These are phyloP conservation scores for Opisthocomus hoazin DNA, from an alignment of 2,113 vertebrate genomes.

Conservation along the genomic window DNA sequence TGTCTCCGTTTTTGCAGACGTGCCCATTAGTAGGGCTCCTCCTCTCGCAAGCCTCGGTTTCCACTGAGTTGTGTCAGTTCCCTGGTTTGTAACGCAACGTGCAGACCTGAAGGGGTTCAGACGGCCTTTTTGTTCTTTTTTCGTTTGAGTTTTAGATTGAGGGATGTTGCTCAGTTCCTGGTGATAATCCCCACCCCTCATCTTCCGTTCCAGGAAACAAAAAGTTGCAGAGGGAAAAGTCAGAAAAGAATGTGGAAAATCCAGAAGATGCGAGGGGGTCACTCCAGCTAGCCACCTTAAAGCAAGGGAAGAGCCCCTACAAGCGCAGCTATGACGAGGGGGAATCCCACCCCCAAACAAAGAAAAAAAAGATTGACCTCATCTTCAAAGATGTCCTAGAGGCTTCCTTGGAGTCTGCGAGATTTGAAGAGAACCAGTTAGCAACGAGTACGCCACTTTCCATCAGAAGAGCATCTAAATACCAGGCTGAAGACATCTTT, in stretches of 20 bases:
- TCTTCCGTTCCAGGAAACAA: conserved; percentile 81
- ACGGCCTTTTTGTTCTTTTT: conserved; percentile 34
- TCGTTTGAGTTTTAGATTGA: conserved; percentile 45
- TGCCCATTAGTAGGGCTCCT: conserved; percentile 18
- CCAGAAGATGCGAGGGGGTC: conserved; percentile 75
- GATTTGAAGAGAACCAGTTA: conserved; percentile 70
- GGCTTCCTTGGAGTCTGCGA: conserved; percentile 82
- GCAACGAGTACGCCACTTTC: conserved; percentile 70
- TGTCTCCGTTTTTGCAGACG: conserved; percentile 28
- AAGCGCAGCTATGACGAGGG: conserved; percentile 82
- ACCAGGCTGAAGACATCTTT: conserved; percentile 67
- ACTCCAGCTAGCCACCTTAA: conserved; percentile 73
- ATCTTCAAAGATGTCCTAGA: conserved; percentile 93
- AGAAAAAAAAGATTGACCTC: conserved; percentile 95
- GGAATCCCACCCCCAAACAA: conserved; percentile 80
- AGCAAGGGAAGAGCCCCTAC: conserved; percentile 76
- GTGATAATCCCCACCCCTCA: conserved; percentile 69
- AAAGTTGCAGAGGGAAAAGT: conserved; percentile 70
- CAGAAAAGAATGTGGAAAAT: conserved; percentile 66
- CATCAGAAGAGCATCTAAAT: conserved; percentile 71
- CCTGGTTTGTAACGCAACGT: not conserved
- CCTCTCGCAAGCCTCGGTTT: not conserved
- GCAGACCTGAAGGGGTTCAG: not conserved
- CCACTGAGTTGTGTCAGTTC: not conserved
- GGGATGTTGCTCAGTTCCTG: not conserved